phyloP scores from a whole-genome alignment of 2,113 vertebrate genomes.

The Mellivora capensis region DNA sequence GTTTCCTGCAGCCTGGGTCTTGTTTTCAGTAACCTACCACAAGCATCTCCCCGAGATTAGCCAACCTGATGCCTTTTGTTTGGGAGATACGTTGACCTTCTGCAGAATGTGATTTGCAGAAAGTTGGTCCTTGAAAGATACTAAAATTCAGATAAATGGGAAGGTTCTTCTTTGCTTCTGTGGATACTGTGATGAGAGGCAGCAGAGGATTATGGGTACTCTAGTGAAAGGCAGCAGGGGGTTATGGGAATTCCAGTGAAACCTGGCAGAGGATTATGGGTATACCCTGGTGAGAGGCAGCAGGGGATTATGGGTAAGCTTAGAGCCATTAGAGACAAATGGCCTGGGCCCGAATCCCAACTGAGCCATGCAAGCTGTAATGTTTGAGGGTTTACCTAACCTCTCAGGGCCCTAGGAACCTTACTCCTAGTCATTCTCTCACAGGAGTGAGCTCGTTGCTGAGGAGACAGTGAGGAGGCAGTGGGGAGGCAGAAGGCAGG shows the following conservation, averaged over 20 bases:
- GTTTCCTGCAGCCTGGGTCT: not conserved
- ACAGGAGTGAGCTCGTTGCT: not conserved
- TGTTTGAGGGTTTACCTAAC: not conserved
- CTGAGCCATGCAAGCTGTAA: not conserved
- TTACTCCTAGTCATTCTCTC: not conserved
- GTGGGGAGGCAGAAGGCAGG: not conserved
- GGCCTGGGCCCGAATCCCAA: not conserved
- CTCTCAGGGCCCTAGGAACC: not conserved
- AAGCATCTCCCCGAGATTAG: not conserved
- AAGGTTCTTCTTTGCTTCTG: not conserved
- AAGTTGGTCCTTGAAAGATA: not conserved
- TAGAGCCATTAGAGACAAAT: not conserved
- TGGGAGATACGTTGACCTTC: not conserved
- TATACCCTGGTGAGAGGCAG: not conserved
- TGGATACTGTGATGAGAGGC: not conserved
- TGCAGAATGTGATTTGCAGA: not conserved
- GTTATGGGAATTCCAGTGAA: not conserved
- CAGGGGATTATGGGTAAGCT: not conserved
- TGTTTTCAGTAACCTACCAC: not conserved
- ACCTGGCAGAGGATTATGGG: not conserved
- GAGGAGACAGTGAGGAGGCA: not conserved
- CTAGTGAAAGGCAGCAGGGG: not conserved
- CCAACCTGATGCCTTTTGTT: not conserved
- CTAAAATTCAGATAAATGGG: not conserved
- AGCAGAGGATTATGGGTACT: not conserved